phyloP scores from a whole-genome alignment of 2,797 vertebrate species.

The Gallinago nigripennis region DNA sequence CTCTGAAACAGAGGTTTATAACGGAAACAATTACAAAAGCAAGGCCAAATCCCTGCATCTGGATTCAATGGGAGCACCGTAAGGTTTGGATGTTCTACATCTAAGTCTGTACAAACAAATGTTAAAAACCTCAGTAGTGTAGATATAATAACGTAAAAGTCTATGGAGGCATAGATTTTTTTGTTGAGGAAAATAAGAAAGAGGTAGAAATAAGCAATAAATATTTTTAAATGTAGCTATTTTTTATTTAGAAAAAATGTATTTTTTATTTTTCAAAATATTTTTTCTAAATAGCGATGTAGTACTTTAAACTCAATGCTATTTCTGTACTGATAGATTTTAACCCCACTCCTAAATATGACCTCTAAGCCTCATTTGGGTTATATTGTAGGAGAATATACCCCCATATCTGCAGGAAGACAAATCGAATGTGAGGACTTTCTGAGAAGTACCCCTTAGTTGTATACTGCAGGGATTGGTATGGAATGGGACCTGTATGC shows the following conservation, averaged over 20 bases:
- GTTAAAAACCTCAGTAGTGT: background rate
- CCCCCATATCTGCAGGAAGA: background rate
- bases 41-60: constrained; percentile 28
- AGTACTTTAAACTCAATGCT: background rate
- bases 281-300: background rate
- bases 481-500: background rate
- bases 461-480: background rate
- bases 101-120: background rate
- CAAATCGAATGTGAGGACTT: background rate
- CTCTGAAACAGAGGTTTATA: constrained; percentile 10
- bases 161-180: background rate
- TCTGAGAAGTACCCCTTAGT: background rate
- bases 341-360: background rate
- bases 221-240: background rate
- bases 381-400: background rate
- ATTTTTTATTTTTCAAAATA: background rate
- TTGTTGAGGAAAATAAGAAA: background rate
- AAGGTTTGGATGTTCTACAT: background rate
- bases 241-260: background rate
- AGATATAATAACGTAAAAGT: background rate
- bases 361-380: background rate
- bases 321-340: background rate
- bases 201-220: background rate
- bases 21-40: constrained; percentile 25
- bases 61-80: background rate